phyloP scores from a whole-genome alignment of 2,113 vertebrate genomes.

The Lepus americanus region DNA sequence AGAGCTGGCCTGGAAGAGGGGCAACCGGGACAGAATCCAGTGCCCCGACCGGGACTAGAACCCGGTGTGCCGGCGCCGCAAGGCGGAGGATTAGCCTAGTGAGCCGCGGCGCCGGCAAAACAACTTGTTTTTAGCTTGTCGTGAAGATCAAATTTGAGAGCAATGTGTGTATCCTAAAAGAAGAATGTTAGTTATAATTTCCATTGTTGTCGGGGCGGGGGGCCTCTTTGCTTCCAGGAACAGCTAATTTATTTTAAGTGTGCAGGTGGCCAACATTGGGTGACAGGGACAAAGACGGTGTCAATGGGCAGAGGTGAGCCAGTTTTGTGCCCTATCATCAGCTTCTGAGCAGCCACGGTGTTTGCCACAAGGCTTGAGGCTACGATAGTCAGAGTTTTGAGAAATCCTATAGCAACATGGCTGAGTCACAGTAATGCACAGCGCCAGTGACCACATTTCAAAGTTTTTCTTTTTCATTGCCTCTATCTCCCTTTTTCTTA shows the following conservation, averaged over 20 bases:
- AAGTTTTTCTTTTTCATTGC: background rate
- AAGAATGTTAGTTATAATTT: background rate
- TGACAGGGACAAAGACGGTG: background rate
- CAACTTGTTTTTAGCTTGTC: constrained; percentile 9
- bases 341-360: background rate
- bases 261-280: background rate
- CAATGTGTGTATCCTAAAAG: background rate
- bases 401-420: background rate
- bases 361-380: background rate
- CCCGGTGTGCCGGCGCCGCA: too few species aligned
- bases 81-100: too few species aligned
- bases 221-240: background rate
- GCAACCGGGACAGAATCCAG: too few species aligned
- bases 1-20: too few species aligned
- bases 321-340: fast-evolving
- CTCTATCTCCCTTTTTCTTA: background rate
- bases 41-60: too few species aligned
- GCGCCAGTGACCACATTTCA: background rate
- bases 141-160: background rate
- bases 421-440: background rate
- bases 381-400: background rate
- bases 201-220: background rate
- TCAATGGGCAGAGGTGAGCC: background rate
- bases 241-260: background rate
- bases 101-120: background rate